These are phyloP conservation scores for Leptopilina clavipes DNA, from an alignment of 1,140 invertebrate genomes.

Conservation along the genomic window DNA sequence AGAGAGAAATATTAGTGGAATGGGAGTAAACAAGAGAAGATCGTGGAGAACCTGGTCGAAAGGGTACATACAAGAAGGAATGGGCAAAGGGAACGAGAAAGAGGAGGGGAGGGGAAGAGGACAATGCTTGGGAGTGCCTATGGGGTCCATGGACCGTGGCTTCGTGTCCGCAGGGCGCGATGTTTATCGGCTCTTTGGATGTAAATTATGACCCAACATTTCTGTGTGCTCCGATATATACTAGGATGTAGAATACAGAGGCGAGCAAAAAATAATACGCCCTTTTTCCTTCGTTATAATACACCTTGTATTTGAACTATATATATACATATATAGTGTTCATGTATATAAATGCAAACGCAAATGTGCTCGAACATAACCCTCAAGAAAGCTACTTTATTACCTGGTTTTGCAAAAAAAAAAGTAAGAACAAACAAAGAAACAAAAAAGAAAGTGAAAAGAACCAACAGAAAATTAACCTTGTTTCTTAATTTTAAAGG, in stretches of 20 bases:
- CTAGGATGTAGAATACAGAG: slow-evolving; percentile 45
- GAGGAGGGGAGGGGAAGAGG: slow-evolving; percentile 51
- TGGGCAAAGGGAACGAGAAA: slow-evolving; percentile 35
- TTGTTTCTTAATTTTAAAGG: slow-evolving; percentile 31
- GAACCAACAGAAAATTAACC: not conserved
- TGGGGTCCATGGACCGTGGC: slow-evolving; percentile 58
- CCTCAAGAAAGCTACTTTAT: slow-evolving; percentile 18
- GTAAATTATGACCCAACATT: slow-evolving; percentile 66
- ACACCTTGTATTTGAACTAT: slow-evolving; percentile 36
- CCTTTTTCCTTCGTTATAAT: slow-evolving; percentile 19
- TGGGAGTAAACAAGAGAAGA: slow-evolving; percentile 33
- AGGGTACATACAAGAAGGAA: not conserved
- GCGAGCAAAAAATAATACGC: slow-evolving; percentile 50
- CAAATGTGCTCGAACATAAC: not conserved
- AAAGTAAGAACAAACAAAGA: not conserved
- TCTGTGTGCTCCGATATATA: slow-evolving; percentile 47
- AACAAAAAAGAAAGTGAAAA: not conserved
- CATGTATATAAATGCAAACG: not conserved
- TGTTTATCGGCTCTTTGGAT: slow-evolving; percentile 70
- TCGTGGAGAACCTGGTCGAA: slow-evolving; percentile 31
- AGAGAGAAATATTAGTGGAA: slow-evolving; percentile 11
- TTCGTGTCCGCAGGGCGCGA: slow-evolving; percentile 66
- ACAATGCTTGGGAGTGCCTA: slow-evolving; percentile 61
- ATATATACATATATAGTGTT: not conserved
- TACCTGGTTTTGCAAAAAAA: slow-evolving; percentile 15